phyloP scores from a whole-genome alignment of 2,113 vertebrate species.

The Mus pahari region DNA sequence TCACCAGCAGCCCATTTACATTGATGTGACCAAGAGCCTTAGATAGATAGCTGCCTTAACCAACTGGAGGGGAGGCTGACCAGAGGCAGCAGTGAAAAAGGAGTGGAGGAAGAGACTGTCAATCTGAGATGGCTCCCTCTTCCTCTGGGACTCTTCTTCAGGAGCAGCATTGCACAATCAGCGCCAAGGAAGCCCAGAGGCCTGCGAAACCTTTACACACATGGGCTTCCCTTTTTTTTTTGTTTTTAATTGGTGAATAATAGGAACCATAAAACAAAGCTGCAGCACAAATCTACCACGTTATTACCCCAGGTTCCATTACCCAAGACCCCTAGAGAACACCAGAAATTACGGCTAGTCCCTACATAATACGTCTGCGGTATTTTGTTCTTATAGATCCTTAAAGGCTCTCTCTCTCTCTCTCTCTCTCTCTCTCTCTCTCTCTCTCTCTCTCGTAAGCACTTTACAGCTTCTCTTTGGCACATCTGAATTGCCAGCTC shows the following conservation, averaged over 20 bases:
- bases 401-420: background rate
- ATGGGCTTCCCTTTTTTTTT: background rate
- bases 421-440: too few relatives aligned
- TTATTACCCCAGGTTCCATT: background rate
- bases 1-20: background rate
- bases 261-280: background rate
- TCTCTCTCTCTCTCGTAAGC: too few relatives aligned
- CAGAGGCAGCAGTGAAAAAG: background rate
- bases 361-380: background rate
- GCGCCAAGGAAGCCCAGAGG: background rate
- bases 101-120: background rate
- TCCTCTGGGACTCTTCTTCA: background rate
- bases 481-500: background rate
- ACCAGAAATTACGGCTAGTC: background rate
- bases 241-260: too few relatives aligned
- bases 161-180: background rate
- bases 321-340: background rate
- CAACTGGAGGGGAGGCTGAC: background rate
- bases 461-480: background rate
- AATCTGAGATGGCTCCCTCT: background rate
- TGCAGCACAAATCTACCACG: fast-evolving
- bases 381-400: background rate
- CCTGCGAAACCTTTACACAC: background rate
- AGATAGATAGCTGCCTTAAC: background rate
- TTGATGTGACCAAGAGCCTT: background rate